Base-by-base conservation (phyloP, 2,888 invertebrate species). In the Panopea generosa region DNA sequence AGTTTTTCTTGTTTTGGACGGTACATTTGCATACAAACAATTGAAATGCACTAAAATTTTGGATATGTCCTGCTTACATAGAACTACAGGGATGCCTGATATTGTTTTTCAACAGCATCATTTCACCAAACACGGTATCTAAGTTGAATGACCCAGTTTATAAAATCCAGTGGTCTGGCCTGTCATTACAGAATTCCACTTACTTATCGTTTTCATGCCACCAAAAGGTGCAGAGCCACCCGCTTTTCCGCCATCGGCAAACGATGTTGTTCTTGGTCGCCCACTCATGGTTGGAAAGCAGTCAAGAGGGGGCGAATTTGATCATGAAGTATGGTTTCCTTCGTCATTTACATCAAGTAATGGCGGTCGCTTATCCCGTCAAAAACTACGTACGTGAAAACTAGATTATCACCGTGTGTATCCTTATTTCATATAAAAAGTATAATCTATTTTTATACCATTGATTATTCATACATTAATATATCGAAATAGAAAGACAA, bases 251-350 rank as follows among this genome's bases (percentile, higher is more conserved):
- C 89, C 90, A 86, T 90, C 90, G 59, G 90, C 89, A 83, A 90
- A 89, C 66, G 90, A 90, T 74, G 90, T 90, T 63, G 90, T 90
- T 83, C 90, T 87, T 59, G 90, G 89, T 80, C 90, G 87, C 83
- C 89, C 89, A 77, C 90, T 90, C 90, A 90, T 90, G 82, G 68
- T 84, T 76, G 75, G 60, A 72, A 74, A 77, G 66, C 62, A 76
- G 55, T 65, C 67, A 74, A 63, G 74, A 74, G 77, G 75, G 74
- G 77, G 74, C 81, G 67, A 71, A 67, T 71, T 43, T 74, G 63
- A 63, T 70, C 80, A 72, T 80, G 65, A 76, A 80, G 63, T 49
- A 73, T 71, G 69, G 53, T 73, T 81, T 74, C 61, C 56, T 61
- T 74, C 77, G 81, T 77, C 81, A 81, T 77, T 81, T 81, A 81